Evolutionary conservation across 2,113 vertebrate genomes (phyloP).

Genomic region (Lophura nycthemera): DNA sequence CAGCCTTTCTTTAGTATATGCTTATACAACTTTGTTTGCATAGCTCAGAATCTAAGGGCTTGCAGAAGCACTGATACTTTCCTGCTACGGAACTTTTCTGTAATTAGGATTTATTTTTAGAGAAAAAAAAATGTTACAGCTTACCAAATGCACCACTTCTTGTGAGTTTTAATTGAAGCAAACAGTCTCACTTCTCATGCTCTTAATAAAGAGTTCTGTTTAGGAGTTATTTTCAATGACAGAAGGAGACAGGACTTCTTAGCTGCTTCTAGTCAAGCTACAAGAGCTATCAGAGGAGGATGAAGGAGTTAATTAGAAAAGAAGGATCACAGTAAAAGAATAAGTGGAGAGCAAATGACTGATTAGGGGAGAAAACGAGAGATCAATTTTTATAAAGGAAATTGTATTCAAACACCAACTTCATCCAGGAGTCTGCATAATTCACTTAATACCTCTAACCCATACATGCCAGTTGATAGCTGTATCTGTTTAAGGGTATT

Average conservation of each 20-base stretch:
- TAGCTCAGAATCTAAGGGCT: not conserved
- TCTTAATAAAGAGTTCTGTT: not conserved
- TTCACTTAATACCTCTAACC: slow-evolving; percentile 17
- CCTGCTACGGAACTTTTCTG: not conserved
- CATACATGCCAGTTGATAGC: not conserved
- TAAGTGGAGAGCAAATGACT: not conserved
- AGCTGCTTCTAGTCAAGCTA: not conserved
- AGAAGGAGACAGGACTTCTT: not conserved
- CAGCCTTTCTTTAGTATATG: not conserved
- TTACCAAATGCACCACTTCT: not conserved
- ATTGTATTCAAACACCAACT: slow-evolving; percentile 48
- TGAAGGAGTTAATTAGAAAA: slow-evolving; percentile 42
- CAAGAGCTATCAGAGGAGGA: not conserved
- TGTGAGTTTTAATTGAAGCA: not conserved
- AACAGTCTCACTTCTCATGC: not conserved
- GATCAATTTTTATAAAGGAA: slow-evolving; percentile 39
- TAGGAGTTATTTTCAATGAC: not conserved
- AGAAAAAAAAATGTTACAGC: not conserved
- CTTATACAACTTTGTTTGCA: not conserved
- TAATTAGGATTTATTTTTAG: not conserved
- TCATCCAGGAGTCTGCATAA: slow-evolving; percentile 27
- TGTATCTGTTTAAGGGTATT: slow-evolving; percentile 27
- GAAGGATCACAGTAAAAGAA: not conserved
- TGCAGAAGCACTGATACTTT: not conserved
- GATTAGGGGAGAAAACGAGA: not conserved